A percentile compares a stretch with the other conserved stretches of the same genome.
Conservation (phyloP, 2,113 vertebrate species). For the Ammodytes marinus region DNA sequence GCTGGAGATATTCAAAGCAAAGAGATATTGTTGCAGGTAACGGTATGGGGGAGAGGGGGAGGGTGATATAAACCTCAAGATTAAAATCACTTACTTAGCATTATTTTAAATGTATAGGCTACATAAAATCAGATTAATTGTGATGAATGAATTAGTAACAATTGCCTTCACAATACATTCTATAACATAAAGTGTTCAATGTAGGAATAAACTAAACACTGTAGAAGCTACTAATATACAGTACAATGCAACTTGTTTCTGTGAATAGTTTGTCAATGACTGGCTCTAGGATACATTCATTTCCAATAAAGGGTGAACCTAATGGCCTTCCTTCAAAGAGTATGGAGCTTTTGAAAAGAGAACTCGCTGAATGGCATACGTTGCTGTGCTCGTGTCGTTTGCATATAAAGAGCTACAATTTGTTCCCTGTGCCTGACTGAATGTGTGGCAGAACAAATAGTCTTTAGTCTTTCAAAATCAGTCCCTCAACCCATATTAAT, state of each 20-base stretch:
- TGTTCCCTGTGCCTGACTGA: constrained; percentile 52
- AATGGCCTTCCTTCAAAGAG: constrained; percentile 73
- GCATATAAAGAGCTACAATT: constrained; percentile 67
- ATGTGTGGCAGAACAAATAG: constrained; percentile 49
- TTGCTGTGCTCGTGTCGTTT: constrained; percentile 61
- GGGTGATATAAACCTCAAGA: background rate
- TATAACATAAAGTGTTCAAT: background rate
- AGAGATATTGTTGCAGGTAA: background rate
- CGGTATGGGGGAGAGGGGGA: background rate
- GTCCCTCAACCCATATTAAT: constrained; percentile 14
- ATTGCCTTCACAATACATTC: background rate
- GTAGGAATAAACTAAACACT: background rate
- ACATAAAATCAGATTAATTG: background rate
- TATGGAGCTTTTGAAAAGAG: constrained; percentile 72
- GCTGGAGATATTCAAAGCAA: background rate
- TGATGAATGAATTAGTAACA: background rate
- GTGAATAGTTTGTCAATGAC: constrained; percentile 37
- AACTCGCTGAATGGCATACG: constrained; percentile 71
- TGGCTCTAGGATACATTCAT: constrained; percentile 19
- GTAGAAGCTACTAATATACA: background rate
- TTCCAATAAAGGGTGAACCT: constrained; percentile 44
- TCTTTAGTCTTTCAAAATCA: constrained; percentile 49
- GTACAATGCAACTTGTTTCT: background rate
- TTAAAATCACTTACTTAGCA: background rate
- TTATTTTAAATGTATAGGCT: background rate